Base-by-base conservation (phyloP, 2,113 vertebrate genomes). In the Propithecus coquereli region DNA sequence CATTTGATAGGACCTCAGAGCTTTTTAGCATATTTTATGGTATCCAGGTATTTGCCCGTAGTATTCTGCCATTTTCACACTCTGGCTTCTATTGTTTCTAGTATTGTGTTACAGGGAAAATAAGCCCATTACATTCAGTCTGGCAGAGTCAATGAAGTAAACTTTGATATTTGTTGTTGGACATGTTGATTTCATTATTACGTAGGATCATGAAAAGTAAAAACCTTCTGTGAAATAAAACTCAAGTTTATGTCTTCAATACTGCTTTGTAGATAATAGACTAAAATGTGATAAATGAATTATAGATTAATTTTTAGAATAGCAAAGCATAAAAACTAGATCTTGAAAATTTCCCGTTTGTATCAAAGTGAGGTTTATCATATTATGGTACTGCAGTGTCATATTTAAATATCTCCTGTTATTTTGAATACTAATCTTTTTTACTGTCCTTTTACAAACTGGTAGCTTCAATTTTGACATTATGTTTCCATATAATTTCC, bases 41-140 rank as follows among this genome's bases (percentile, higher is more conserved):
- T 89, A 89, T 54, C 27, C 43, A 65, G 23, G n/a, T 45, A 81
- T 65, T 82, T 65, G 32, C 25, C 50, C 30, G 0, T 59, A 61
- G n/a, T 79, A 37, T 95, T 86, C 73, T 94, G 13, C 74, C 68
- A 54, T 65, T 95, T 92, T 87, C 45, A 66, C 25, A 77, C 45
- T 34, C 4, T n/a, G 16, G 23, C 22, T 97, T 76, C 50, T 92
- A 70, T 95, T 90, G 71, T 47, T 83, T 87, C 87, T 79, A 84
- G 25, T 79, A 23, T 90, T 96, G 79, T 91, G 25, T 54, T 59
- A 30, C 20, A 77, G 34, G 59, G 61, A 95, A 95, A 97, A 91
- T 86, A 85, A 93, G 13, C 14, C 34, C 40, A 40, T 85, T 71
- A 16, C 23, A 74, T 92, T 93, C 65, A 92, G 0, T 94, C 34